phyloP scores from a whole-genome alignment of 1,140 invertebrate genomes.

The Wasmannia auropunctata region DNA sequence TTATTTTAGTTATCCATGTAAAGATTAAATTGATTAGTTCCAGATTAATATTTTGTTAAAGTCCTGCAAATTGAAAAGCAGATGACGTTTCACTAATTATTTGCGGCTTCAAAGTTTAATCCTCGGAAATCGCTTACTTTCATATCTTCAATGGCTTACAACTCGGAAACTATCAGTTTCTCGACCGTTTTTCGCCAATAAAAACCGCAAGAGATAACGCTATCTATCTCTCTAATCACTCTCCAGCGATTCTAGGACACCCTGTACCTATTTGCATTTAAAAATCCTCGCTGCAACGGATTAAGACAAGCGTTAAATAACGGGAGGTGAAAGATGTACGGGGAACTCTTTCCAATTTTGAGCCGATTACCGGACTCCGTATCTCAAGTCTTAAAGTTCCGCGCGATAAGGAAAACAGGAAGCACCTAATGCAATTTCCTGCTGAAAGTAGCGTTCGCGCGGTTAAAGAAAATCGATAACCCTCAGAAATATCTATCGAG shows the following conservation, averaged over 20 bases:
- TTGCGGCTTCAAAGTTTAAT: not conserved
- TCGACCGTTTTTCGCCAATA: not conserved
- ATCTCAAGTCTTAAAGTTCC: not conserved
- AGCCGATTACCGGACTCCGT: not conserved
- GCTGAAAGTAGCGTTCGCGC: not conserved
- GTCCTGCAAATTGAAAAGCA: not conserved
- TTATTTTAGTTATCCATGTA: not conserved
- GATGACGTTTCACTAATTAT: conserved; percentile 13
- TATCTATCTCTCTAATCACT: not conserved
- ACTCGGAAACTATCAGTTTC: not conserved
- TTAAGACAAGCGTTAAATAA: conserved; percentile 17
- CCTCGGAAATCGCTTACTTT: not conserved
- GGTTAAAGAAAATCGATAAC: conserved; percentile 12
- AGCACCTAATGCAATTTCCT: conserved; percentile 23
- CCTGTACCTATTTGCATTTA: not conserved
- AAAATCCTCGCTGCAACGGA: not conserved
- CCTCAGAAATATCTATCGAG: conserved; percentile 60
- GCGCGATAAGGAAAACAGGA: not conserved
- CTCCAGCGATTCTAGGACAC: too few species aligned
- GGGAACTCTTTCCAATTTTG: conserved; percentile 24
- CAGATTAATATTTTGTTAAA: not conserved
- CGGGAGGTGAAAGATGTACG: not conserved
- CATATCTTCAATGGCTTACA: not conserved
- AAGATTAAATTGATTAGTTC: not conserved
- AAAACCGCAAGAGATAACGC: not conserved